phyloP scores from a whole-genome alignment of 2,888 invertebrate genomes.

The Rhagium mordax region DNA sequence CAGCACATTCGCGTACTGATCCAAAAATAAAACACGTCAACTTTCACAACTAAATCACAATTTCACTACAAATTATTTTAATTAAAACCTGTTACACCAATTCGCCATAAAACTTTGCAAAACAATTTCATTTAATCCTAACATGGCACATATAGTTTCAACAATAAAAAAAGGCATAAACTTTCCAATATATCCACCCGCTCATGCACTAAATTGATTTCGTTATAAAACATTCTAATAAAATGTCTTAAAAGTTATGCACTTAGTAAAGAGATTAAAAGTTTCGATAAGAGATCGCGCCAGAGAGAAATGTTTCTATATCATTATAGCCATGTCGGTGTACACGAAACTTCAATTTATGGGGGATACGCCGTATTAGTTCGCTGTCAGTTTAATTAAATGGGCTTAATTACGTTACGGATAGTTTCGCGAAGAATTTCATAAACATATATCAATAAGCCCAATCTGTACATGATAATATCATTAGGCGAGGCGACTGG shows the following conservation, averaged over 20 bases:
- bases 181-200: slow-evolving; percentile 56
- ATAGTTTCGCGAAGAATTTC: slow-evolving; percentile 68
- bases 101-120: slow-evolving; percentile 46
- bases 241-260: slow-evolving; percentile 59
- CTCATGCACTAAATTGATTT: slow-evolving; percentile 61
- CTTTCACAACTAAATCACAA: slow-evolving; percentile 23
- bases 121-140: slow-evolving; percentile 46
- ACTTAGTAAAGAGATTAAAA: slow-evolving; percentile 62
- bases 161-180: slow-evolving; percentile 53
- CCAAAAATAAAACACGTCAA: slow-evolving; percentile 4
- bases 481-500: slow-evolving; percentile 51
- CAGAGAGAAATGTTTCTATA: slow-evolving; percentile 59
- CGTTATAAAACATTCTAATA: slow-evolving; percentile 58
- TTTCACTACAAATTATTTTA: slow-evolving; percentile 35
- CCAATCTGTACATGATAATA: slow-evolving; percentile 54
- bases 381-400: slow-evolving; percentile 69
- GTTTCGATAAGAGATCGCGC: slow-evolving; percentile 54
- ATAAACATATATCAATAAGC: slow-evolving; percentile 63
- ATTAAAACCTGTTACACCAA: slow-evolving; percentile 44
- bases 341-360: slow-evolving; percentile 70
- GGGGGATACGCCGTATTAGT: slow-evolving; percentile 67
- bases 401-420: slow-evolving; percentile 68
- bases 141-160: slow-evolving; percentile 46
- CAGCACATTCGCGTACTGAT: background rate
- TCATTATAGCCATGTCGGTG: slow-evolving; percentile 39